These are phyloP conservation scores for Falco punctatus DNA, from an alignment of 2,113 vertebrate genomes.

Conservation along the genomic window DNA sequence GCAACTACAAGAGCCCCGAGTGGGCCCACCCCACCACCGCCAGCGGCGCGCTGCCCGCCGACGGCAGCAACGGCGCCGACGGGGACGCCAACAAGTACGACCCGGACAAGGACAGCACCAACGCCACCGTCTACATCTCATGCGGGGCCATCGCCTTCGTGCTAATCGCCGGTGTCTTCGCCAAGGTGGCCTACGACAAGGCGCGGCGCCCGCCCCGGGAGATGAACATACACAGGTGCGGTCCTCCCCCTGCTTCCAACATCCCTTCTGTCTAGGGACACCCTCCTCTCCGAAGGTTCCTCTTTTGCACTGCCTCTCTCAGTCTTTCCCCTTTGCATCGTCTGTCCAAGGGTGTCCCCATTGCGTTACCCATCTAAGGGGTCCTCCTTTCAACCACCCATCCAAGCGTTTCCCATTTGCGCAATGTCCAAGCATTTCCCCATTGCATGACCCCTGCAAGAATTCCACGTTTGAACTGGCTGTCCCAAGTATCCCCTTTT, in stretches of 20 bases:
- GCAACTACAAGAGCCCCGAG: slow-evolving; percentile 88
- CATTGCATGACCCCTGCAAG: fast-evolving
- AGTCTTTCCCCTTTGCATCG: neutral
- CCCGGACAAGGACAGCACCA: slow-evolving; percentile 94
- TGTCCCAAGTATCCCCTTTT: neutral
- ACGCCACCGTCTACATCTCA: slow-evolving; percentile 96
- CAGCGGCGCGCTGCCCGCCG: slow-evolving; percentile 62
- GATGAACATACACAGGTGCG: slow-evolving; percentile 99
- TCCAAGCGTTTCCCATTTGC: neutral
- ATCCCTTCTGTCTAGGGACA: neutral
- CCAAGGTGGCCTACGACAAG: slow-evolving; percentile 98
- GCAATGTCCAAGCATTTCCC: neutral
- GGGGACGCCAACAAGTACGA: slow-evolving; percentile 85
- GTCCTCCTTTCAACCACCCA: fast-evolving
- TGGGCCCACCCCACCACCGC: slow-evolving; percentile 87
- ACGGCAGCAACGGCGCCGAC: slow-evolving; percentile 73
- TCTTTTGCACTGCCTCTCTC: neutral
- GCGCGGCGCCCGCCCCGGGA: slow-evolving; percentile 95
- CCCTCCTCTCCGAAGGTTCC: neutral
- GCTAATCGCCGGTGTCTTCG: slow-evolving; percentile 92
- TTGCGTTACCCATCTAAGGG: neutral
- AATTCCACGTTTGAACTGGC: neutral
- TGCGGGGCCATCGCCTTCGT: slow-evolving; percentile 96
- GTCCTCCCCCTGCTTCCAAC: neutral
- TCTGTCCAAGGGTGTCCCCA: fast-evolving